These are phyloP conservation scores for Blennius ocellaris DNA, from an alignment of 2,113 vertebrate species.

Conservation along the genomic window DNA sequence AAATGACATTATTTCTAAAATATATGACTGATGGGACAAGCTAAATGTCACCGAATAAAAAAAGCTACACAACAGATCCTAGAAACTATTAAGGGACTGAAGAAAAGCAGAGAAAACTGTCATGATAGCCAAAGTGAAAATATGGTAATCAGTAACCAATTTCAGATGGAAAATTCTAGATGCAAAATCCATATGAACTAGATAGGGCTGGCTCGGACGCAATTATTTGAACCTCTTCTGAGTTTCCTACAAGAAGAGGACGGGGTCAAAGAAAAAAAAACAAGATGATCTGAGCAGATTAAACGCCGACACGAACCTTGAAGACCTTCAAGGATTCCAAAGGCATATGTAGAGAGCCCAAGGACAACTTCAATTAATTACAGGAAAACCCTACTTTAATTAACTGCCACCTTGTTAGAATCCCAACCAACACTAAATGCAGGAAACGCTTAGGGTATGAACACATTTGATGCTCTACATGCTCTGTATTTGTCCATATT, in stretches of 20 bases:
- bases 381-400: slow-evolving; percentile 37
- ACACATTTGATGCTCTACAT: slow-evolving; percentile 12
- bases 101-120: too few relatives aligned
- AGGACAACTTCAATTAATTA: slow-evolving; percentile 47
- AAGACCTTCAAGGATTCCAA: slow-evolving; percentile 39
- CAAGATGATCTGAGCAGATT: slow-evolving; percentile 21
- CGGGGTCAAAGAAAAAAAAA: slow-evolving; percentile 33
- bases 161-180: slow-evolving; percentile 48
- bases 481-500: slow-evolving; percentile 30
- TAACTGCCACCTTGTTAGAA: slow-evolving; percentile 31
- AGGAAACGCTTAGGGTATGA: slow-evolving; percentile 8
- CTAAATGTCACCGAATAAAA: too few relatives aligned
- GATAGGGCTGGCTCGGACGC: slow-evolving; percentile 38
- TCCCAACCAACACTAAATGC: slow-evolving; percentile 13
- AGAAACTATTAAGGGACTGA: too few relatives aligned
- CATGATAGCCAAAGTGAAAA: too few relatives aligned
- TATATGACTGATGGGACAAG: too few relatives aligned
- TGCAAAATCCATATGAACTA: slow-evolving; percentile 24
- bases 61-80: too few relatives aligned
- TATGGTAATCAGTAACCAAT: slow-evolving; percentile 26
- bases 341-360: slow-evolving; percentile 11
- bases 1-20: too few relatives aligned
- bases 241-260: slow-evolving; percentile 33
- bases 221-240: slow-evolving; percentile 37
- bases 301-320: slow-evolving; percentile 32